Base-by-base conservation (phyloP, 2,888 invertebrate species). In the Gari tellinella region DNA sequence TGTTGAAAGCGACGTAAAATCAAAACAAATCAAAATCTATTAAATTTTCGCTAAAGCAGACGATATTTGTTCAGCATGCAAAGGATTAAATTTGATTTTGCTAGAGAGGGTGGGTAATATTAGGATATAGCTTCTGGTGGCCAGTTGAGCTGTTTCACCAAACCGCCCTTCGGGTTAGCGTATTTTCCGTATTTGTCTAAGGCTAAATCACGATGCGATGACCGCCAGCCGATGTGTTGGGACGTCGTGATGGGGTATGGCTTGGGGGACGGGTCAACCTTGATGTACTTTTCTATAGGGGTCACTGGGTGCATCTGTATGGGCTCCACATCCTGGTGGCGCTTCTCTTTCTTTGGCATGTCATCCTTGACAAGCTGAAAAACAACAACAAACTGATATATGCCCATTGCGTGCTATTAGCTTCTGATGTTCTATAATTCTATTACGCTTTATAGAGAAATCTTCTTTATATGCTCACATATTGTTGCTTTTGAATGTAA, bases 111-210 rank as follows among this genome's bases (percentile, higher is more conserved):
- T 31, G 31, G 31, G 31, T 31, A 31, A 10, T 10, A 31, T 31
- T 85, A 88, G 26, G 85, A 75, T 14, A 91, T 86, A 7, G 88
- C 90, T 62, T 91, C 91, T 12, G 75, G 70, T 15, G 91, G 91
- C 91, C 91, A 91, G 58, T 91, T 90, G 19, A 91, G 82, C 64
- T 90, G 89, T 62, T 84, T 86, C 0, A 91, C 72, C 38, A 91
- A 84, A 12, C 88, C 88, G 8, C 91, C 91, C 72, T 89, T 89
- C 15, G 89, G 88, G 46, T 86, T 88, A 17, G 89, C 88, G 77
- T 91, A 91, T 61, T 83, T 80, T 26, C 91, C 91, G 67, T 91
- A 91, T 63, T 85, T 85, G 70, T 91, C 91, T 40, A 91, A 78
- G 4, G 82, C 83, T 25, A 88, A 81, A 0, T 63, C 53, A n/a